A percentile compares a stretch with the other conserved stretches of the same genome.
Evolutionary conservation across 2,797 vertebrate species (phyloP).

Genomic region (Acrocephalus scirpaceus): DNA sequence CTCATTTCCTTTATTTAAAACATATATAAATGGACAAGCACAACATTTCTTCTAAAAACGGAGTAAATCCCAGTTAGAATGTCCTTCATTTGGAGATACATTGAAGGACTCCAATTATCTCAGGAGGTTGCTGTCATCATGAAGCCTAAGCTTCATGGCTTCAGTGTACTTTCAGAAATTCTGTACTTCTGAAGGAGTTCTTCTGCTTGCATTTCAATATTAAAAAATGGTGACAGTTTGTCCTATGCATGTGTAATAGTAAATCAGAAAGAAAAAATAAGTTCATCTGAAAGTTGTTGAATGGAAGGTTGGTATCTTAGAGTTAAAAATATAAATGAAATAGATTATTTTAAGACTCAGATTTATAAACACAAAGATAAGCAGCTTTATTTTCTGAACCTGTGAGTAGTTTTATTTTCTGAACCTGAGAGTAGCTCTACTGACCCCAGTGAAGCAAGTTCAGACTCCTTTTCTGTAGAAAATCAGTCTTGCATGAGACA

Average conservation of each 20-base stretch:
- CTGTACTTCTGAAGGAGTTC: neutral
- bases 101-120: neutral
- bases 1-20: neutral
- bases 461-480: neutral
- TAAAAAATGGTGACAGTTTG: neutral
- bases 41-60: neutral
- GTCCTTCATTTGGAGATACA: neutral
- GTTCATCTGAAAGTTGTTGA: neutral
- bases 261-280: neutral
- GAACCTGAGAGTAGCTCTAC: neutral
- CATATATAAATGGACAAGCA: neutral
- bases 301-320: neutral
- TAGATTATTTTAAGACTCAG: neutral
- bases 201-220: neutral
- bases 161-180: neutral
- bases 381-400: neutral
- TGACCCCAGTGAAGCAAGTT: neutral
- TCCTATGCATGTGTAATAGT: neutral
- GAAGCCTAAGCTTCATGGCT: neutral
- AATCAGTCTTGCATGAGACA: conserved; percentile 5
- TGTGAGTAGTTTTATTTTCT: neutral
- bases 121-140: neutral
- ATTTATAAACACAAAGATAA: neutral
- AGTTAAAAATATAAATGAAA: neutral
- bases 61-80: neutral